These are phyloP conservation scores for Bombus sibiricus DNA, from an alignment of 1,140 invertebrate genomes.

Conservation along the genomic window DNA sequence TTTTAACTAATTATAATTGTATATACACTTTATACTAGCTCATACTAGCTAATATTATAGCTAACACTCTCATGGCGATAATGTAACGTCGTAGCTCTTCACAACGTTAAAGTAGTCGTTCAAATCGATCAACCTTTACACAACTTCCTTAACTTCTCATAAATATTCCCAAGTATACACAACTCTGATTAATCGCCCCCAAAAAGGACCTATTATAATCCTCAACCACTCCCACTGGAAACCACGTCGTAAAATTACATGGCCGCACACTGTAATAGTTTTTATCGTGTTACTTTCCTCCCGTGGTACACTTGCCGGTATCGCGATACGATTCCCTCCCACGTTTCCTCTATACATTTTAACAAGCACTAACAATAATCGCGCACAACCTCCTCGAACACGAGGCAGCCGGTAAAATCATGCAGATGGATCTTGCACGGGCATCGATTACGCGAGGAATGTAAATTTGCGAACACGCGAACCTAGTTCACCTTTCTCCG, in stretches of 20 bases:
- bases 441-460: constrained; percentile 29
- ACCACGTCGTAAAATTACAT: neutral
- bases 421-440: neutral
- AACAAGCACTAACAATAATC: constrained; percentile 3
- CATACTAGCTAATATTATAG: too few species aligned
- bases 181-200: neutral
- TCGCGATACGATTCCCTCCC: constrained; percentile 20
- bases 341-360: neutral
- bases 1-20: too few species aligned
- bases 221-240: neutral
- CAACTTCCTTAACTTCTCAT: neutral
- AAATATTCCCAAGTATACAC: neutral
- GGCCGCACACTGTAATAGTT: neutral
- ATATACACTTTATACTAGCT: too few species aligned
- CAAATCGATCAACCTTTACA: too few species aligned
- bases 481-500: neutral
- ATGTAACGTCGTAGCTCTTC: too few species aligned
- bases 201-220: too few species aligned
- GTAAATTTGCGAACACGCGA: constrained; percentile 24
- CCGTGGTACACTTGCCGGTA: neutral
- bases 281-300: neutral
- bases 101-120: too few species aligned
- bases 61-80: too few species aligned
- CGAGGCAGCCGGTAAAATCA: neutral
- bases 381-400: neutral